Percentiles rank a stretch among this genome's conserved stretches.
Evolutionary conservation across 23 tunicate species (phyloP).

Genomic region (Ciona savignyi): DNA sequence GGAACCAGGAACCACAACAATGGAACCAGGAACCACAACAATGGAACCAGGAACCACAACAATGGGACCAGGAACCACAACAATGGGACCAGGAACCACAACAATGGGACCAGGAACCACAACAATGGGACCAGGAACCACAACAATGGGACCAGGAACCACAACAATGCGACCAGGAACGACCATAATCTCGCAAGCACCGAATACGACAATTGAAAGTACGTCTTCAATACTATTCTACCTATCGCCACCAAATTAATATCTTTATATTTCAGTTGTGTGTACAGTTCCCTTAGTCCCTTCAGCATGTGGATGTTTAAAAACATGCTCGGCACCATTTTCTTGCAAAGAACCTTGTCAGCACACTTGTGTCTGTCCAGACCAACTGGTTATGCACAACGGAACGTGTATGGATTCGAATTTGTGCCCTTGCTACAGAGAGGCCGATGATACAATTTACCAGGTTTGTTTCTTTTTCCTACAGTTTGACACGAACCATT

Average conservation of each 20-base stretch:
- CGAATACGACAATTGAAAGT: too few relatives aligned
- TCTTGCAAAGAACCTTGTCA: constrained; percentile 25
- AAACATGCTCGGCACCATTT: constrained; percentile 40
- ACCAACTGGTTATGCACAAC: constrained; percentile 31
- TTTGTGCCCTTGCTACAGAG: constrained; percentile 61
- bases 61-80: constrained; percentile 2
- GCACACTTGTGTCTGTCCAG: constrained; percentile 66
- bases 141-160: constrained; percentile 16
- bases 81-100: constrained; percentile 2
- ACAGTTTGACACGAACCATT: not conserved
- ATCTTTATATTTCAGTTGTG: constrained; percentile 10
- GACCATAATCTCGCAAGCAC: not conserved
- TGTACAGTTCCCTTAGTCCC: constrained; percentile 51
- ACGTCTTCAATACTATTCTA: not conserved
- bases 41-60: constrained; percentile 19
- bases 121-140: constrained; percentile 18
- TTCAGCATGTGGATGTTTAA: constrained; percentile 43
- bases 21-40: constrained; percentile 7
- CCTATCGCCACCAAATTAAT: not conserved
- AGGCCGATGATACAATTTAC: constrained; percentile 11
- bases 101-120: constrained; percentile 10
- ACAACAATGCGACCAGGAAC: constrained; percentile 8
- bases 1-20: constrained; percentile 14
- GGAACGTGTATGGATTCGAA: constrained; percentile 33
- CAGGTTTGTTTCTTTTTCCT: constrained; percentile 6